phyloP scores from a whole-genome alignment of 2,113 vertebrate species.

The Tenebrosternarchus preto region DNA sequence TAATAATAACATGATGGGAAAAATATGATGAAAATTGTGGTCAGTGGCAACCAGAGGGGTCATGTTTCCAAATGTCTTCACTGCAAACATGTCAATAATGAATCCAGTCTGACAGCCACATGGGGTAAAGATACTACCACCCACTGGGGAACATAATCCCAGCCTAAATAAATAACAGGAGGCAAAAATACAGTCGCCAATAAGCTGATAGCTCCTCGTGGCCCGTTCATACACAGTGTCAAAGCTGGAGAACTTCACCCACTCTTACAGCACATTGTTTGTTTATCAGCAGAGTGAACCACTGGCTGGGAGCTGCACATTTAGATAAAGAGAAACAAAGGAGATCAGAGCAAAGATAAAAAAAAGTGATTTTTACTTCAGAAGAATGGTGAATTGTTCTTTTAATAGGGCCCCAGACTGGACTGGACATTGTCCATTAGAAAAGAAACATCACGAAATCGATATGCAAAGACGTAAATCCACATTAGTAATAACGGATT shows the following conservation, averaged over 20 bases:
- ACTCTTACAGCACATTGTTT: background rate
- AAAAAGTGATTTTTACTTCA: background rate
- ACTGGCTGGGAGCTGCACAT: background rate
- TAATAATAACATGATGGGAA: no score
- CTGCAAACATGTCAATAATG: constrained; percentile 31
- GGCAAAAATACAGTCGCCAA: background rate
- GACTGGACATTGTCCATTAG: constrained; percentile 24
- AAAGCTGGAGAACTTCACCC: constrained; percentile 22
- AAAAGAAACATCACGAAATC: constrained; percentile 37
- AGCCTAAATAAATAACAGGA: constrained; percentile 14
- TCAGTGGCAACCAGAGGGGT: constrained; percentile 15
- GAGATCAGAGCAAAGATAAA: background rate
- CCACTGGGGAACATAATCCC: constrained; percentile 14
- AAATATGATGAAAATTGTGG: constrained; percentile 2
- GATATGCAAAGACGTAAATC: constrained; percentile 33
- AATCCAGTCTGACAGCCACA: constrained; percentile 30
- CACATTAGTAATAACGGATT: constrained; percentile 49
- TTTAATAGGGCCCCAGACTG: background rate
- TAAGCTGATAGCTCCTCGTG: constrained; percentile 3
- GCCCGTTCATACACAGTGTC: background rate
- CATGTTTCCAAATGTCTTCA: constrained; percentile 18
- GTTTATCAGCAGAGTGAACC: background rate
- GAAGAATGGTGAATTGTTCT: background rate
- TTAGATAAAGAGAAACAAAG: background rate
- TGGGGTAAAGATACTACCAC: constrained; percentile 17